phyloP scores from a whole-genome alignment of 2,797 vertebrate species.

The Acanthis flammea region DNA sequence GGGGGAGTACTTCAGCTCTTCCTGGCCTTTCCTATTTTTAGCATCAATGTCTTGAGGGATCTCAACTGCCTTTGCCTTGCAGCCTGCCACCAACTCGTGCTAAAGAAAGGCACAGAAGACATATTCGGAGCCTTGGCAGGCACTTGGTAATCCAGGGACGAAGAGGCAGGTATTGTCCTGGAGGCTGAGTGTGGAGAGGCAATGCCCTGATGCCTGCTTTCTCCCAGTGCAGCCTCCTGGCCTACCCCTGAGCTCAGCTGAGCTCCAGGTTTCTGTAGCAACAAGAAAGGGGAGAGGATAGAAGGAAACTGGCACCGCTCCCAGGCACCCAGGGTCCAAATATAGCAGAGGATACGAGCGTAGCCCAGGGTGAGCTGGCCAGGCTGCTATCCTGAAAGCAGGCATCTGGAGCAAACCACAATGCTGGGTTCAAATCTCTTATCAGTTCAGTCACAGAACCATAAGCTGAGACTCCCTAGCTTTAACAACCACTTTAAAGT shows the following conservation, averaged over 20 bases:
- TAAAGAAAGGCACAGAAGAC: background rate
- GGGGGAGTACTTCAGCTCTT: background rate
- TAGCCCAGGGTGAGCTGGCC: background rate
- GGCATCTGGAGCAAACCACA: background rate
- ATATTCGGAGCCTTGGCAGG: background rate
- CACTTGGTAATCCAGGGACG: background rate
- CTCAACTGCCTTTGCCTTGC: background rate
- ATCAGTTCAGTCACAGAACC: slow-evolving; percentile 44
- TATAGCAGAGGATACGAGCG: background rate
- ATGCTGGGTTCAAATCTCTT: background rate
- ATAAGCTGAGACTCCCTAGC: slow-evolving; percentile 5
- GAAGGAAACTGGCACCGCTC: background rate
- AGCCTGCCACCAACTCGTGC: background rate
- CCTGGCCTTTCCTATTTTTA: background rate
- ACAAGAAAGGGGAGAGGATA: background rate
- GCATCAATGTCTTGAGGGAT: background rate
- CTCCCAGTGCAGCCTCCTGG: background rate
- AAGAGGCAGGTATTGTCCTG: background rate
- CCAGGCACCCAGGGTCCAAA: background rate
- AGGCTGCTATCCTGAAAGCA: background rate
- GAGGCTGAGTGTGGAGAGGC: background rate
- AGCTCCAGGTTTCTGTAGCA: slow-evolving; percentile 37
- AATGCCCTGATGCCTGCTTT: background rate
- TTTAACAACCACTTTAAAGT: slow-evolving; percentile 51
- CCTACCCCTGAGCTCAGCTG: background rate